These are phyloP conservation scores for Archivesica marissinica DNA, from an alignment of 1,140 invertebrate species.

Conservation along the genomic window DNA sequence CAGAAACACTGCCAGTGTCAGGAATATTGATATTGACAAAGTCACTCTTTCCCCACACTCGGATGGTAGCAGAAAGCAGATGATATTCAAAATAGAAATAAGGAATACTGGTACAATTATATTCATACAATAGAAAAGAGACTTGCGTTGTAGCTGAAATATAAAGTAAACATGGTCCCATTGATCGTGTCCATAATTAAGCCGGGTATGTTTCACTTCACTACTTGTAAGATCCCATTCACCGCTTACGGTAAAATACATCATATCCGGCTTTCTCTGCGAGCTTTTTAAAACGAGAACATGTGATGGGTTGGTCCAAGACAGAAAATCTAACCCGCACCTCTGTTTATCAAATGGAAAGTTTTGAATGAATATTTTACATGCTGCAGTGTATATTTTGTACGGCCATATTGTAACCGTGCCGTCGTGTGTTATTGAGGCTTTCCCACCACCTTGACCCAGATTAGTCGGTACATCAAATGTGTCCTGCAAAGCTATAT, in stretches of 20 bases:
- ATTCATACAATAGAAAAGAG: constrained; percentile 49
- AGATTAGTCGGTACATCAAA: constrained; percentile 25
- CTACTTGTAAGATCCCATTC: constrained; percentile 23
- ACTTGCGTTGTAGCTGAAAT: constrained; percentile 2
- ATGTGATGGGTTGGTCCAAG: constrained; percentile 91
- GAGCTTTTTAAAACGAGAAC: constrained; percentile 4
- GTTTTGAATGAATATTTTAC: constrained; percentile 88
- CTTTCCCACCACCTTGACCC: background rate
- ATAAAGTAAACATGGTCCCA: constrained; percentile 44
- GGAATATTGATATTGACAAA: constrained; percentile 61
- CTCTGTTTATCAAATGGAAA: constrained; percentile 94
- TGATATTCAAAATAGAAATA: constrained; percentile 56
- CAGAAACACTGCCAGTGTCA: constrained; percentile 63
- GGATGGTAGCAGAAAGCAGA: constrained; percentile 59
- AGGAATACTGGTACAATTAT: constrained; percentile 59
- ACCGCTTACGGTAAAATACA: constrained; percentile 17
- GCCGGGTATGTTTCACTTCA: background rate
- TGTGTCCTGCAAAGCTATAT: constrained; percentile 2
- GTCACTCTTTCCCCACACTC: constrained; percentile 64
- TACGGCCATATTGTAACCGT: constrained; percentile 26
- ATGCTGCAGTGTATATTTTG: constrained; percentile 80
- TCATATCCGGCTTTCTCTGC: background rate
- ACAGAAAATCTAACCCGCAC: constrained; percentile 98
- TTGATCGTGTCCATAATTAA: background rate
- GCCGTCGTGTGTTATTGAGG: background rate